Evolutionary conservation across 1,140 invertebrate genomes (phyloP).

Genomic region (Heliconius hermathena): DNA sequence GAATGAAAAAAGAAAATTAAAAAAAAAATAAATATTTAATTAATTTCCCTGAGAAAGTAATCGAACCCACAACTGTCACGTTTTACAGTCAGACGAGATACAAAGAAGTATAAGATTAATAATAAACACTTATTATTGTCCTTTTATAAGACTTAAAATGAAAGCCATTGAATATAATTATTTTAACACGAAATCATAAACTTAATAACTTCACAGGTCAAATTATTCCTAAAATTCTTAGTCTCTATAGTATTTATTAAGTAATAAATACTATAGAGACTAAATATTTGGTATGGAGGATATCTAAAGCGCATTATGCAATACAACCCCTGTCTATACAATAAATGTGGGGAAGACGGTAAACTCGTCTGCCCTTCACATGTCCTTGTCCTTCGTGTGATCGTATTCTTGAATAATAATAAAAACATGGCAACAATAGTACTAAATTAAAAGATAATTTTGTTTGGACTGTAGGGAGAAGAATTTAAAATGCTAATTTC

Average conservation of each 20-base stretch:
- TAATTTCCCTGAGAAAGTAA: not conserved
- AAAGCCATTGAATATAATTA: too few relatives aligned
- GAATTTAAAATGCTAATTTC: not conserved
- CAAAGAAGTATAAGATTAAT: too few relatives aligned
- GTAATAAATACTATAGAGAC: too few relatives aligned
- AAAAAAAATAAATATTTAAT: too few relatives aligned
- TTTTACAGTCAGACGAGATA: too few relatives aligned
- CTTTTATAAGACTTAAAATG: too few relatives aligned
- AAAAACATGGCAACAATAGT: not conserved
- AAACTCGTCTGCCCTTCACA: not conserved
- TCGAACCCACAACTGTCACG: not conserved
- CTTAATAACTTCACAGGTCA: too few relatives aligned
- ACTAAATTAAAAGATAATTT: not conserved
- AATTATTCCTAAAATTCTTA: too few relatives aligned
- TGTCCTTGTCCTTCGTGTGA: not conserved
- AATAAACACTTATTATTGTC: too few relatives aligned
- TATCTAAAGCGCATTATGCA: not conserved
- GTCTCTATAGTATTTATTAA: too few relatives aligned
- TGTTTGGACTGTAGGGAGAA: not conserved
- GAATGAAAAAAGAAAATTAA: too few relatives aligned
- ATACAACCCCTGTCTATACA: constrained; percentile 2
- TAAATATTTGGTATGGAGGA: not conserved
- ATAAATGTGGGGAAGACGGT: not conserved
- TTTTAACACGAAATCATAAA: too few relatives aligned
- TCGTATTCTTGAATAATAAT: not conserved